These are phyloP conservation scores for Cerceris rybyensis DNA, from an alignment of 2,888 invertebrate species.

Conservation along the genomic window DNA sequence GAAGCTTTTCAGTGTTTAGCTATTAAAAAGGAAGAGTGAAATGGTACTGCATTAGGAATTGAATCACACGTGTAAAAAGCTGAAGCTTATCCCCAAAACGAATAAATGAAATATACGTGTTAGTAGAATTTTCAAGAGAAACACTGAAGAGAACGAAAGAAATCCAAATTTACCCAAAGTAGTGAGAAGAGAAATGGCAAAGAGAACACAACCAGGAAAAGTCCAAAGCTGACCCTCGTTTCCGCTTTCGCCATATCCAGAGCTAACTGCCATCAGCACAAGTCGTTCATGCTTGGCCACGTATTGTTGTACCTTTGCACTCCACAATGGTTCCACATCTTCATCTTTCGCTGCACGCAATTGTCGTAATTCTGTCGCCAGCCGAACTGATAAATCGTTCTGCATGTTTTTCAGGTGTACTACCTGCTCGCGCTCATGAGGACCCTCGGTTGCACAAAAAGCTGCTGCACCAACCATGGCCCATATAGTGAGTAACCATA, in stretches of 20 bases:
- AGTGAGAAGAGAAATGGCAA: slow-evolving; percentile 87
- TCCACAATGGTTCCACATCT: slow-evolving; percentile 84
- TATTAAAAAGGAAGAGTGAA: too few relatives aligned
- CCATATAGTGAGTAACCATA: slow-evolving; percentile 85
- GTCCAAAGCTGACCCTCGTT: slow-evolving; percentile 86
- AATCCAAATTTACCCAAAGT: slow-evolving; percentile 84
- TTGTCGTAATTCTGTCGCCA: slow-evolving; percentile 86
- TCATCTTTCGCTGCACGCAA: slow-evolving; percentile 82
- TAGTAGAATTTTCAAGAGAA: not conserved
- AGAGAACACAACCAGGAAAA: slow-evolving; percentile 87
- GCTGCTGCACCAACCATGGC: slow-evolving; percentile 85
- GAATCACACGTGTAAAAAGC: too few relatives aligned
- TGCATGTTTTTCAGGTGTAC: slow-evolving; percentile 84
- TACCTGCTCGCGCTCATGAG: slow-evolving; percentile 84
- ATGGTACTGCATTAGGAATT: too few relatives aligned
- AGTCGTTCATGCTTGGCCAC: slow-evolving; percentile 84
- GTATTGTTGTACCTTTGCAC: slow-evolving; percentile 84
- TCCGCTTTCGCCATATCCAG: slow-evolving; percentile 84
- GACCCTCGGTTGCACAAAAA: slow-evolving; percentile 87
- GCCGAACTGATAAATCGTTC: slow-evolving; percentile 85
- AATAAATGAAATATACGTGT: not conserved
- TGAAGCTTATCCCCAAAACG: too few relatives aligned
- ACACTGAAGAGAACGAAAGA: not conserved
- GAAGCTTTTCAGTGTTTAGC: too few relatives aligned
- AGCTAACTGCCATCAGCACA: slow-evolving; percentile 84